Evolutionary conservation across 2,888 invertebrate genomes (phyloP), one percentile per base, ranked within the genome.

Genomic region (Chymomyza fuscimana): DNA sequence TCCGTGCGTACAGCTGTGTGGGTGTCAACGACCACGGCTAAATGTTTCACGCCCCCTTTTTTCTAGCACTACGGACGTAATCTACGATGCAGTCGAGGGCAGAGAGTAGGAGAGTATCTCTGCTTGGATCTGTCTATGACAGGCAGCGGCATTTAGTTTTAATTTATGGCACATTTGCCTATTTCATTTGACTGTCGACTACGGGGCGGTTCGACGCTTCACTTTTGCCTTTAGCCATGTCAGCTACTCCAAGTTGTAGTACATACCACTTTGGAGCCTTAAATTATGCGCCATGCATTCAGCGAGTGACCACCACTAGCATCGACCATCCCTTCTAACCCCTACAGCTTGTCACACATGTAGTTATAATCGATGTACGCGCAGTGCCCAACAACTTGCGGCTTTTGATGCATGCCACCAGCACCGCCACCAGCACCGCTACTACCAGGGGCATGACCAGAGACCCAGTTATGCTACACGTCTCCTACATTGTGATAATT

Each of bases 121-220:
- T 76, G 74, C 74, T 76, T 78, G 65, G 25, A 15, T 51, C 79
- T 88, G 86, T 76, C 82, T 70, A 70, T 86, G 84, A 84, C 84
- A 86, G 87, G 78, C 74, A 75, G 74, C 81, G 87, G 86, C 88
- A 86, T 86, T 88, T 88, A 88, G 85, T 81, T 86, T 87, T 86
- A 86, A 86, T 86, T 86, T 88, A 86, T 86, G 86, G 87, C 82
- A 74, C 77, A 79, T 81, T 88, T 72, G 81, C 76, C 70, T 73
- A 79, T 70, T 76, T 73, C 73, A 76, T 77, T 78, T 76, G 22
- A 51, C 62, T 62, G 12, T 56, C 63, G n/a, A 70, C 69, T 0
- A 32, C 32, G 32, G 64, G 29, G 32, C 59, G 29, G 15, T 59
- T 7, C 66, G 16, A 66, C 64, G 54, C 12, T 32, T 15, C 46